Conservation (phyloP, 2,113 vertebrate genomes). For the Murina feae region DNA sequence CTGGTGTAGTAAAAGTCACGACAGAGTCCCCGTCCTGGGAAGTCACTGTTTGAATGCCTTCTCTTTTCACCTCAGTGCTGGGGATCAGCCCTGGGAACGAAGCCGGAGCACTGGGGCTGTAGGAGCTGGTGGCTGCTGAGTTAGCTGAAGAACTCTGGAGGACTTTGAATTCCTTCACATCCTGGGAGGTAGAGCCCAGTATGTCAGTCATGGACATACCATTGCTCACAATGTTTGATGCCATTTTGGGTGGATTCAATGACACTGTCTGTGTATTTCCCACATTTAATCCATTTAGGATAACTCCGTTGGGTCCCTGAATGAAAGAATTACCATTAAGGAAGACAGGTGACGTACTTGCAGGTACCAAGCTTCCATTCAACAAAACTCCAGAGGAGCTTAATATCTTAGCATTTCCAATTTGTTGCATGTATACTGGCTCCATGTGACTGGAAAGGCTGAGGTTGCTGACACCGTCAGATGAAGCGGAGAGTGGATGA, state of each 20-base stretch:
- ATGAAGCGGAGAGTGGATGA: slow-evolving; percentile 89
- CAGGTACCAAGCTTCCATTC: slow-evolving; percentile 91
- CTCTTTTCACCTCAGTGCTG: slow-evolving; percentile 91
- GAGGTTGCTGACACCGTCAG: slow-evolving; percentile 86
- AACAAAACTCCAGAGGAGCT: slow-evolving; percentile 88
- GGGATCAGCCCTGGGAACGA: slow-evolving; percentile 89
- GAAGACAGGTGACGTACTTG: slow-evolving; percentile 90
- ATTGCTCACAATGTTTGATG: slow-evolving; percentile 81
- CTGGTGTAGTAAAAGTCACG: slow-evolving; percentile 91
- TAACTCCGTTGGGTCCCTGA: slow-evolving; percentile 93
- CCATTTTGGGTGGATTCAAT: slow-evolving; percentile 89
- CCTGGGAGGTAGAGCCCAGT: slow-evolving; percentile 84
- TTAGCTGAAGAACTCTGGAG: slow-evolving; percentile 84
- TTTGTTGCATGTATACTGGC: slow-evolving; percentile 95
- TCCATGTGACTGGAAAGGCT: slow-evolving; percentile 88
- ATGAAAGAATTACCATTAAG: slow-evolving; percentile 95
- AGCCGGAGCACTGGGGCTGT: slow-evolving; percentile 80
- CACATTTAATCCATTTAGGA: slow-evolving; percentile 94
- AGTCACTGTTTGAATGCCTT: slow-evolving; percentile 87
- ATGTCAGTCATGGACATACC: slow-evolving; percentile 88
- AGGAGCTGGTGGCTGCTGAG: slow-evolving; percentile 81
- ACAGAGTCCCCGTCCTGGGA: slow-evolving; percentile 90
- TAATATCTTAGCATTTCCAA: slow-evolving; percentile 95
- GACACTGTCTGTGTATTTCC: slow-evolving; percentile 89
- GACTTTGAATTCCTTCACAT: slow-evolving; percentile 89